These are phyloP conservation scores for Troilus luridus DNA, from an alignment of 2,888 invertebrate genomes.

Conservation along the genomic window DNA sequence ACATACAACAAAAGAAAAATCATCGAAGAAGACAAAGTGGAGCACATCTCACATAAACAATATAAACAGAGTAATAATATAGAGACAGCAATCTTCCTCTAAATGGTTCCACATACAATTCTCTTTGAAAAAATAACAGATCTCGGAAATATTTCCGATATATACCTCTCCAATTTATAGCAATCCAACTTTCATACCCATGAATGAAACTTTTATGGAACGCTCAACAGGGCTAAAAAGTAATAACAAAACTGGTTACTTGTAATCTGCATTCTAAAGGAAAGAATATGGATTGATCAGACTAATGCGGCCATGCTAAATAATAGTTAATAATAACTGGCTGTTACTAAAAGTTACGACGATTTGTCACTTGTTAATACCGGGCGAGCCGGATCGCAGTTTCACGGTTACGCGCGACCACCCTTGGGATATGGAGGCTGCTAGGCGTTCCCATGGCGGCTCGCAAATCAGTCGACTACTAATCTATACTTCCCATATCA, in stretches of 20 bases:
- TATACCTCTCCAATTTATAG: no score
- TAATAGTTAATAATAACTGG: not conserved
- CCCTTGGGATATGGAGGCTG: not conserved
- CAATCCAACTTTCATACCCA: no score
- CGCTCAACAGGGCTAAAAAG: no score
- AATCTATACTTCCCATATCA: conserved; percentile 19
- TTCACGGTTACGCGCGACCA: not conserved
- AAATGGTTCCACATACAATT: no score
- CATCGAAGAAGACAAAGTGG: no score
- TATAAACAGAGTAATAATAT: no score
- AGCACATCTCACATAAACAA: no score
- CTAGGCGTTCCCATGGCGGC: not conserved
- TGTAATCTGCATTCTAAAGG: not conserved
- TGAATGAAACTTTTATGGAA: no score
- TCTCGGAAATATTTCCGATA: no score
- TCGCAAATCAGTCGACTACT: not conserved
- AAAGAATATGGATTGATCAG: not conserved
- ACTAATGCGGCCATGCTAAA: not conserved
- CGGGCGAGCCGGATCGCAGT: not conserved
- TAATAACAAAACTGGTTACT: not conserved
- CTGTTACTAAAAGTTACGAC: not conserved
- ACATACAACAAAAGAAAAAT: no score
- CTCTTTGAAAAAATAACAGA: no score
- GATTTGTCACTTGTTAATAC: conserved; percentile 11
- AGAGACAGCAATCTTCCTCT: no score